These are phyloP conservation scores for Chaetops frenatus DNA, from an alignment of 2,113 vertebrate genomes.

Conservation along the genomic window DNA sequence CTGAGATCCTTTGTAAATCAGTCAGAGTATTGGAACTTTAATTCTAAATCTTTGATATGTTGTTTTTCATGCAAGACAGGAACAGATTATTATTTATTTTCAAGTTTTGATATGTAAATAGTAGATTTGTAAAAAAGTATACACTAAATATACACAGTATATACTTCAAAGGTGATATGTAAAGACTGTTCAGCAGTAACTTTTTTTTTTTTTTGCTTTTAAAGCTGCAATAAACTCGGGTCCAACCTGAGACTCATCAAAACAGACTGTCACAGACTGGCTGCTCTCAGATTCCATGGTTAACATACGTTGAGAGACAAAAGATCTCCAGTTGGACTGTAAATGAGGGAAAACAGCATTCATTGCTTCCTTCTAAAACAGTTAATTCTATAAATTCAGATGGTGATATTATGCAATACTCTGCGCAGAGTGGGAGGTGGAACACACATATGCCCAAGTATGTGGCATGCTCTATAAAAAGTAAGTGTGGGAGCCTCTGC, in stretches of 20 bases:
- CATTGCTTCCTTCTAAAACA: neutral
- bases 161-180: neutral
- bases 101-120: neutral
- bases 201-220: neutral
- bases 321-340: neutral
- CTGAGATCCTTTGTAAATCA: neutral
- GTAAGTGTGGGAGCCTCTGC: neutral
- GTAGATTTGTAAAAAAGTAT: neutral
- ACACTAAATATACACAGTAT: neutral
- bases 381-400: conserved; percentile 11
- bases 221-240: neutral
- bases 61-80: neutral
- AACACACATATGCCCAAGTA: neutral
- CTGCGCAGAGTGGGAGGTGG: neutral
- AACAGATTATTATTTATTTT: neutral
- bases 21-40: neutral
- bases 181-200: neutral
- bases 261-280: neutral
- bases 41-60: neutral
- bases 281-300: neutral
- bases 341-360: neutral
- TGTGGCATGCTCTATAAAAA: neutral
- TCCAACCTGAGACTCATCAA: neutral
- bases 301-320: neutral
- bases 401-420: neutral